Conservation (phyloP, 53 echinoderm and acorn worm species). For the Hippasteria phrygiana region DNA sequence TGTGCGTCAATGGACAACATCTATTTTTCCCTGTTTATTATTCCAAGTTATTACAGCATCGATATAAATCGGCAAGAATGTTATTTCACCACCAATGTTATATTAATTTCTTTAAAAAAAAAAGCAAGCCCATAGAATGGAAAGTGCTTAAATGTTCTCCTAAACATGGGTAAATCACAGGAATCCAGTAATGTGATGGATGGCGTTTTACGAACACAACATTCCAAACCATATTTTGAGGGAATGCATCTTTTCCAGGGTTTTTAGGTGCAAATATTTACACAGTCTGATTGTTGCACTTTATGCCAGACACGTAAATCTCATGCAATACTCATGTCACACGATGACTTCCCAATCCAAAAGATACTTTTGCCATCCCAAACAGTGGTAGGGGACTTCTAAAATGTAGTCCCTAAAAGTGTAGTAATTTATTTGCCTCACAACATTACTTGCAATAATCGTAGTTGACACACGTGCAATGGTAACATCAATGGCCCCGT, state of each 20-base stretch:
- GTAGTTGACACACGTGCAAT: too few relatives aligned
- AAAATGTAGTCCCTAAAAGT: too few relatives aligned
- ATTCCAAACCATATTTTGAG: slow-evolving; percentile 31
- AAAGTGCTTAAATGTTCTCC: slow-evolving; percentile 27
- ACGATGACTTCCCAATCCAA: too few relatives aligned
- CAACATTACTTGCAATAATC: too few relatives aligned
- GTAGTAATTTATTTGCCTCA: too few relatives aligned
- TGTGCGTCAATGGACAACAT: slow-evolving; percentile 28
- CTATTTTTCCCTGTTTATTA: slow-evolving; percentile 25
- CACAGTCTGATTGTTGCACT: too few relatives aligned
- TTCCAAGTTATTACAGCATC: slow-evolving; percentile 11
- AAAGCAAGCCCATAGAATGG: neutral
- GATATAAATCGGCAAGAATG: slow-evolving; percentile 33
- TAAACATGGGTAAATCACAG: slow-evolving; percentile 31
- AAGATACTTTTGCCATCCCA: too few relatives aligned
- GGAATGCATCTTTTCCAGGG: too few relatives aligned
- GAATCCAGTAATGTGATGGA: neutral
- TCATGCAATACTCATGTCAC: too few relatives aligned
- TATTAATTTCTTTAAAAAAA: neutral
- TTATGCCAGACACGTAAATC: too few relatives aligned
- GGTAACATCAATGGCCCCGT: too few relatives aligned
- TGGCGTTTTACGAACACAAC: slow-evolving; percentile 7
- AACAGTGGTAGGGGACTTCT: too few relatives aligned
- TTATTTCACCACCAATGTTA: slow-evolving; percentile 5
- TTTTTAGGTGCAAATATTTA: neutral